These are phyloP conservation scores for Bombus picipes DNA, from an alignment of 1,140 invertebrate species.

Conservation along the genomic window DNA sequence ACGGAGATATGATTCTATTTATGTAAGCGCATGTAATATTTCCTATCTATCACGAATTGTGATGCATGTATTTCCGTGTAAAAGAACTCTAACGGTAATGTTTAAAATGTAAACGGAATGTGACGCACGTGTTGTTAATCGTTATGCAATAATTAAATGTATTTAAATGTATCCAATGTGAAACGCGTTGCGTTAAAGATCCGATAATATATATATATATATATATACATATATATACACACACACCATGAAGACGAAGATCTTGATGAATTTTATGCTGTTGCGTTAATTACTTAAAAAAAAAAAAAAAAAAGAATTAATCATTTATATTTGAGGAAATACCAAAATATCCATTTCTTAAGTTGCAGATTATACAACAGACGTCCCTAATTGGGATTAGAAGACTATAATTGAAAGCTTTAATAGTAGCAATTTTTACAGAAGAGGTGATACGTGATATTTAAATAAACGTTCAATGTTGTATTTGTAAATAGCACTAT, in stretches of 20 bases:
- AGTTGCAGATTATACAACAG: background rate
- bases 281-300: background rate
- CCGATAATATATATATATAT: constrained; percentile 23
- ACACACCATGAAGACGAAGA: constrained; percentile 5
- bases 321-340: background rate
- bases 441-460: background rate
- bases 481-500: background rate
- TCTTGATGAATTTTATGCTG: constrained; percentile 6
- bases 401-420: background rate
- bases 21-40: background rate
- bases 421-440: constrained; percentile 18
- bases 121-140: constrained; percentile 53
- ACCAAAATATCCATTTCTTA: constrained; percentile 7
- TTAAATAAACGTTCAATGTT: constrained; percentile 26
- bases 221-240: background rate
- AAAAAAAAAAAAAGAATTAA: background rate
- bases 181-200: constrained; percentile 48
- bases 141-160: constrained; percentile 64
- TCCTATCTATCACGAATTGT: no score
- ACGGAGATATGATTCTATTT: background rate
- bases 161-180: constrained; percentile 63
- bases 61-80: background rate
- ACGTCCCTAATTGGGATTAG: background rate
- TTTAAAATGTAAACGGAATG: constrained; percentile 15
- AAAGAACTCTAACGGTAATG: background rate